phyloP scores from a whole-genome alignment of 2,888 invertebrate species.

The Drosophila seclusa region DNA sequence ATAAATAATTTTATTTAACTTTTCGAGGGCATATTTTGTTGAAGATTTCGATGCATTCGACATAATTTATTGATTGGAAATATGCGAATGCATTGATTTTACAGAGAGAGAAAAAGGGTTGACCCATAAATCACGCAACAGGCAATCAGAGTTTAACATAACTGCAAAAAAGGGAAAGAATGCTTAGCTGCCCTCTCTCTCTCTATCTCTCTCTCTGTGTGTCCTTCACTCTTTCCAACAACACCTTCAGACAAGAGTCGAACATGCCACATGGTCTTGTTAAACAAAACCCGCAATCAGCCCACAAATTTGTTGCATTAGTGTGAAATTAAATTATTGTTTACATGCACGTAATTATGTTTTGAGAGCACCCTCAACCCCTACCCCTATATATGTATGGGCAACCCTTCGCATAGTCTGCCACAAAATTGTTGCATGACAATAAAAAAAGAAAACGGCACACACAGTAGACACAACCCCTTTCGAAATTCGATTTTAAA shows the following conservation, averaged over 20 bases:
- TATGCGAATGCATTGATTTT: conserved; percentile 8
- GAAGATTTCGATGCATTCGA: conserved; percentile 6
- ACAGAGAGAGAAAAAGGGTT: conserved; percentile 21
- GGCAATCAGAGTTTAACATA: conserved; percentile 39
- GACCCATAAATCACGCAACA: conserved; percentile 30
- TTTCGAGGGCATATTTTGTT: not conserved
- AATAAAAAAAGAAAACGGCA: conserved; percentile 40
- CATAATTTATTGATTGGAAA: conserved; percentile 42
- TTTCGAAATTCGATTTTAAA: conserved; percentile 79
- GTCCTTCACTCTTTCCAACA: not conserved
- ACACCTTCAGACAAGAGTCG: conserved; percentile 26
- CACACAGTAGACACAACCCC: conserved; percentile 31
- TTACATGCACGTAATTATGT: conserved; percentile 83
- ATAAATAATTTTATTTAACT: not conserved
- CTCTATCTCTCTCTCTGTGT: not conserved
- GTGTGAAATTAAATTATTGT: conserved; percentile 84
- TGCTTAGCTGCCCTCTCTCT: not conserved
- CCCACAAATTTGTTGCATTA: conserved; percentile 84
- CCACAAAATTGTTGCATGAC: conserved; percentile 56
- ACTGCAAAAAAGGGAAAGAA: conserved; percentile 1
- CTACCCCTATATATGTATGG: conserved; percentile 1
- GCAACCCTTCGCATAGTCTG: conserved; percentile 56
- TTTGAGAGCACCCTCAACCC: conserved; percentile 55
- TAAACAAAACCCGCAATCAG: conserved; percentile 81
- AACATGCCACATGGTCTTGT: conserved; percentile 50